phyloP scores from a whole-genome alignment of 1,140 invertebrate species.

The Pentalonia nigronervosa region DNA sequence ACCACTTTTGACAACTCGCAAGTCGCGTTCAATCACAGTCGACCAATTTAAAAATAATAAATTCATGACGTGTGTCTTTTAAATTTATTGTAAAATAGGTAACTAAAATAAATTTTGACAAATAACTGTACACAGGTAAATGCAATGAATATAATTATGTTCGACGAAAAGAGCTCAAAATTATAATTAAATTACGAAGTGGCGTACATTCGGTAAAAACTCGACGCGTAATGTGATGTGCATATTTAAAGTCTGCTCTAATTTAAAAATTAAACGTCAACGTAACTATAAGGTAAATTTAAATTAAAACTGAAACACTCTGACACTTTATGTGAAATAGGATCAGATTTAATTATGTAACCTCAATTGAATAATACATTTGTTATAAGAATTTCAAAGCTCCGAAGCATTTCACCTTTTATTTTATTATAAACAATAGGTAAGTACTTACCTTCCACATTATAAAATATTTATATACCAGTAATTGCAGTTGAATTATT shows the following conservation, averaged over 20 bases:
- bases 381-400: not conserved
- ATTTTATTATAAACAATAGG: not conserved
- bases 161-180: not conserved
- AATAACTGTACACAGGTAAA: not conserved
- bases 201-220: not conserved
- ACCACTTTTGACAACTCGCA: not conserved
- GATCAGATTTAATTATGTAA: conserved; percentile 18
- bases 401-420: not conserved
- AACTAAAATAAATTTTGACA: not conserved
- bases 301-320: not conserved
- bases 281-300: not conserved
- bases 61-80: not conserved
- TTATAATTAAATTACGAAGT: not conserved
- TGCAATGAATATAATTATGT: not conserved
- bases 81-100: not conserved
- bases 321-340: not conserved
- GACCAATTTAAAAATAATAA: not conserved
- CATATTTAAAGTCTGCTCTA: conserved; percentile 12
- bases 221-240: not conserved
- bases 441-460: not conserved
- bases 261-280: conserved; percentile 2
- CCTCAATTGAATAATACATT: not conserved
- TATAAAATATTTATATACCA: not conserved
- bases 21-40: not conserved
- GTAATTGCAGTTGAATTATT: not conserved